These are phyloP conservation scores for Apamea sordens DNA, from an alignment of 2,888 invertebrate species.

Conservation along the genomic window DNA sequence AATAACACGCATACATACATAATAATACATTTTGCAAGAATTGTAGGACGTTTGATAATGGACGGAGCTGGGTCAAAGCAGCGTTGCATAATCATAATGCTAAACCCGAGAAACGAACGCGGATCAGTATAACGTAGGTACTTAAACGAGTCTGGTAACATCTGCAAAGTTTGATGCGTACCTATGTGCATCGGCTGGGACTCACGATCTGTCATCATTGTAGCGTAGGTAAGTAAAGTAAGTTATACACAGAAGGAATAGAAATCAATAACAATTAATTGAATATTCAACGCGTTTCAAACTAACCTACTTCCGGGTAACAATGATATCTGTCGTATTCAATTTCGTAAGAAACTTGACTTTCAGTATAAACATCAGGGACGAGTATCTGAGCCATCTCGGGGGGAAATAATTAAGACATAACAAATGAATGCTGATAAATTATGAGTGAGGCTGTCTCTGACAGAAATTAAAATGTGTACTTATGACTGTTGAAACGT, in stretches of 20 bases:
- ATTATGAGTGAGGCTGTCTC: background rate
- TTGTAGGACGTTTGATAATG: background rate
- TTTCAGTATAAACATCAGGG: constrained; percentile 6
- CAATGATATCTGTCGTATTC: background rate
- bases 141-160: background rate
- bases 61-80: background rate
- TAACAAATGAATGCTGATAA: background rate
- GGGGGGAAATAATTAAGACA: constrained; percentile 7
- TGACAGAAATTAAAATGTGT: background rate
- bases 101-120: background rate
- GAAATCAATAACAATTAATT: background rate
- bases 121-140: background rate
- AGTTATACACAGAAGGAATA: background rate
- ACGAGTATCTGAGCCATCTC: background rate
- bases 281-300: background rate
- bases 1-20: no score
- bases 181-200: background rate
- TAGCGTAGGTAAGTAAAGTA: background rate
- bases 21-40: background rate
- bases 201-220: background rate
- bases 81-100: background rate
- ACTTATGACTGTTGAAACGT: background rate
- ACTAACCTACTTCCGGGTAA: background rate
- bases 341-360: constrained; percentile 5
- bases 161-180: no score